These are phyloP conservation scores for Heterocephalus glaber DNA, from an alignment of 2,113 vertebrate species.

Conservation along the genomic window DNA sequence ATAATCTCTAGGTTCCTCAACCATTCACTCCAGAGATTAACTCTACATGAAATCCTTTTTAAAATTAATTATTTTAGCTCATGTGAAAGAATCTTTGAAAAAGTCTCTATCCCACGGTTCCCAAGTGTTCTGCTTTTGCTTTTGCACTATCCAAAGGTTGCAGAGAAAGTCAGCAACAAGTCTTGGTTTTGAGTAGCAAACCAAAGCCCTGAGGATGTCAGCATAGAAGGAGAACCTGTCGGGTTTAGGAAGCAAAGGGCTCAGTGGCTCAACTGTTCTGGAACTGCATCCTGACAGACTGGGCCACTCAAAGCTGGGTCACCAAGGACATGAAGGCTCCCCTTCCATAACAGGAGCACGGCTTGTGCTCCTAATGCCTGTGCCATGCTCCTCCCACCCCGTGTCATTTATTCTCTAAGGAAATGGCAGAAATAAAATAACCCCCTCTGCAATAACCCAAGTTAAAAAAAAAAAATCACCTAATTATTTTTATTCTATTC, in stretches of 20 bases:
- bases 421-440: neutral
- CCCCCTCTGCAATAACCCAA: neutral
- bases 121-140: neutral
- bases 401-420: neutral
- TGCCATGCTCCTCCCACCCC: too few species aligned
- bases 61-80: neutral
- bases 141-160: neutral
- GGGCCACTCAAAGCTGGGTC: constrained; percentile 43
- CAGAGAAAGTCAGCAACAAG: neutral
- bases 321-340: neutral
- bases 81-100: neutral
- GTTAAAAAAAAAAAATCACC: neutral
- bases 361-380: neutral
- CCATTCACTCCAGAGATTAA: neutral
- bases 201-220: neutral
- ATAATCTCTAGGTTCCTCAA: neutral
- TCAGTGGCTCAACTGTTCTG: neutral
- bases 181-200: neutral
- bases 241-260: neutral
- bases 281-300: neutral
- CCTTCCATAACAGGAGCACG: neutral
- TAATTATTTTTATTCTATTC: neutral
- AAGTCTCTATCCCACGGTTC: neutral
- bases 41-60: neutral
- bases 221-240: neutral